Conservation (phyloP, 2,113 vertebrate genomes). For the Nothocercus julius region DNA sequence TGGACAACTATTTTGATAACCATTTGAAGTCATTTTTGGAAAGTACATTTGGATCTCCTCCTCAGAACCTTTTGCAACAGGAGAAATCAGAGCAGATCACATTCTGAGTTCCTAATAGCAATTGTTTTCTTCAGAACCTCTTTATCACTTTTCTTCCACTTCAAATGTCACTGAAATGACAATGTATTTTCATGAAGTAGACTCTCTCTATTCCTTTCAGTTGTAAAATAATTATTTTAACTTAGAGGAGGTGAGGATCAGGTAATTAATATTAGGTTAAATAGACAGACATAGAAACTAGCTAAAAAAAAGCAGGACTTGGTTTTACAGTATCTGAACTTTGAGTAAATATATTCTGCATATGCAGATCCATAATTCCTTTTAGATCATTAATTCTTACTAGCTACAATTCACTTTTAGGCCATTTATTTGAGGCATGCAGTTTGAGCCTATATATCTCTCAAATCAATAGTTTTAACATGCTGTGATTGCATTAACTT, state of each 20-base stretch:
- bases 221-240: not conserved
- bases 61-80: not conserved
- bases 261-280: not conserved
- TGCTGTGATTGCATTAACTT: not conserved
- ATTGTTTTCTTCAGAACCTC: not conserved
- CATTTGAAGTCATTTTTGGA: not conserved
- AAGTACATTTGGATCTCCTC: not conserved
- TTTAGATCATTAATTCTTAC: not conserved
- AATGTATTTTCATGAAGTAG: not conserved
- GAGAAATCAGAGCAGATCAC: not conserved
- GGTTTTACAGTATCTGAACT: not conserved
- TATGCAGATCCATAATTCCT: not conserved
- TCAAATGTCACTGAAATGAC: not conserved
- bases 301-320: not conserved
- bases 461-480: not conserved
- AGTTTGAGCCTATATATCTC: not conserved
- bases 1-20: not conserved
- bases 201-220: not conserved
- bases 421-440: not conserved
- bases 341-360: not conserved
- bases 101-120: not conserved
- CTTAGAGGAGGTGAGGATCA: not conserved
- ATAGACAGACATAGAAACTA: not conserved
- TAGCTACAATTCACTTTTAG: not conserved
- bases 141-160: not conserved